Evolutionary conservation across 1,140 invertebrate genomes (phyloP).

Genomic region (Periplaneta americana): DNA sequence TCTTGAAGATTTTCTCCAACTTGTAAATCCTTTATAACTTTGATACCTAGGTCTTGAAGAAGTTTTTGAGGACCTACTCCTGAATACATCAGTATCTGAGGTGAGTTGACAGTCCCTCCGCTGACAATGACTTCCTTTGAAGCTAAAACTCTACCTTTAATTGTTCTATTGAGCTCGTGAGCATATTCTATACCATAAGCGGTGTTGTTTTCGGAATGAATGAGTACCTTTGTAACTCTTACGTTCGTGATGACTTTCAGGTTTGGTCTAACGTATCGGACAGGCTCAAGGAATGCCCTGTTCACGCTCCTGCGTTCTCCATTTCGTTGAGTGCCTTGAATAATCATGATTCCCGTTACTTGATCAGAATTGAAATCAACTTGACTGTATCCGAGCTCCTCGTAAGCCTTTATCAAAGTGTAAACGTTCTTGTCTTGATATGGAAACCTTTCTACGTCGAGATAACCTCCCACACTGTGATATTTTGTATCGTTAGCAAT

Average conservation of each 20-base stretch:
- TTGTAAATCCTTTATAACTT: slow-evolving; percentile 51
- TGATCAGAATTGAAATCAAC: slow-evolving; percentile 71
- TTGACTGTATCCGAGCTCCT: slow-evolving; percentile 57
- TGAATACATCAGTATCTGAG: slow-evolving; percentile 60
- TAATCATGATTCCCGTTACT: slow-evolving; percentile 48
- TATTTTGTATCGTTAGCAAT: no score
- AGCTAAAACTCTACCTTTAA: slow-evolving; percentile 16
- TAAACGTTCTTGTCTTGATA: slow-evolving; percentile 55
- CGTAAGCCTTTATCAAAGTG: slow-evolving; percentile 59
- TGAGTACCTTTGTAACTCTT: slow-evolving; percentile 47
- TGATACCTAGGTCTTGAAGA: slow-evolving; percentile 39
- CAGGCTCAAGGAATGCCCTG: slow-evolving; percentile 55
- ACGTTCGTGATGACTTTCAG: slow-evolving; percentile 62
- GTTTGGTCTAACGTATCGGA: slow-evolving; percentile 54
- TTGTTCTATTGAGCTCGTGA: slow-evolving; percentile 38
- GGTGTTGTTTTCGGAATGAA: slow-evolving; percentile 21
- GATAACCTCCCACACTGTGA: no score
- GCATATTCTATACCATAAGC: slow-evolving; percentile 40
- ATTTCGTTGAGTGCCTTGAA: slow-evolving; percentile 52
- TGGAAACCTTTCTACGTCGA: no score
- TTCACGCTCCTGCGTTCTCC: slow-evolving; percentile 59
- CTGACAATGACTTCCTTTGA: slow-evolving; percentile 55
- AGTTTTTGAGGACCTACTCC: slow-evolving; percentile 61
- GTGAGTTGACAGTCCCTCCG: slow-evolving; percentile 55
- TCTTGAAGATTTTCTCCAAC: slow-evolving; percentile 72